These are phyloP conservation scores for Brenthis ino DNA, from an alignment of 2,888 invertebrate species.

Conservation along the genomic window DNA sequence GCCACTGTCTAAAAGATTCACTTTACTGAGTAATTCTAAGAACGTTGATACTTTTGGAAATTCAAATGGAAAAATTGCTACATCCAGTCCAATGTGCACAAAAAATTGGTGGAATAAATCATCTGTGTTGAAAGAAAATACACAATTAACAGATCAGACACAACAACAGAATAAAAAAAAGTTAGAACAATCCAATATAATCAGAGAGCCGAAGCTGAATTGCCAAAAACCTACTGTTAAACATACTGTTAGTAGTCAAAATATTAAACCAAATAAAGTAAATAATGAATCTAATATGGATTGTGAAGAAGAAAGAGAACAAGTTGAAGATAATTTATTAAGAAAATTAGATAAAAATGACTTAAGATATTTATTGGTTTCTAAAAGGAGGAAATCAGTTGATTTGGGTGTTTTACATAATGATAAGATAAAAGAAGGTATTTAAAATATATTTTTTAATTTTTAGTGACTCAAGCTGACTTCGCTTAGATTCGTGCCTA, in stretches of 20 bases:
- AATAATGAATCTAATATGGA: not conserved
- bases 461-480: too few species aligned
- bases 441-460: not conserved
- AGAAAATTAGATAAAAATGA: constrained; percentile 45
- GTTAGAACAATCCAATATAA: not conserved
- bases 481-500: too few species aligned
- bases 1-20: constrained; percentile 45
- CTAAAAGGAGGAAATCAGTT: constrained; percentile 47
- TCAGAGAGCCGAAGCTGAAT: constrained; percentile 21
- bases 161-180: not conserved
- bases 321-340: not conserved
- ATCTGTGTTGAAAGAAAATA: not conserved
- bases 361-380: constrained; percentile 51
- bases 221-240: not conserved
- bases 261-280: not conserved
- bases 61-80: not conserved
- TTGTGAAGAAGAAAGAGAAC: not conserved
- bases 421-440: constrained; percentile 21
- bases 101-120: constrained; percentile 21
- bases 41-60: not conserved
- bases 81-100: not conserved
- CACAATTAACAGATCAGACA: not conserved
- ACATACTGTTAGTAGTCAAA: not conserved
- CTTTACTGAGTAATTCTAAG: not conserved
- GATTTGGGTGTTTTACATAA: constrained; percentile 6